Base-by-base conservation (phyloP, 2,888 invertebrate genomes). In the Leucozona laternaria region DNA sequence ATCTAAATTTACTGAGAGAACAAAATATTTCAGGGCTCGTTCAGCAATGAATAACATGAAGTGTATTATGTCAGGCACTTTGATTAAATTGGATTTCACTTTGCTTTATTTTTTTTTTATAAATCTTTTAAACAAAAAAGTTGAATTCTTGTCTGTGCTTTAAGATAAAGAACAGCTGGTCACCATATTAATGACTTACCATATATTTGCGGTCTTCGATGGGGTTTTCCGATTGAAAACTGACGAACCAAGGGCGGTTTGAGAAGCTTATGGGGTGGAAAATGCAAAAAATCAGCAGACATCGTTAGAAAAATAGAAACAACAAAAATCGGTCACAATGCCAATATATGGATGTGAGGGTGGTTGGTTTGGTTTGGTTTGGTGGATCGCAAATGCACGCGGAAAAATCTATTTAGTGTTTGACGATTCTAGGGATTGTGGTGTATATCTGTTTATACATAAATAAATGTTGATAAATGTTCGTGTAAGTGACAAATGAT, bases 261-360 rank as follows among this genome's bases (percentile, higher is more conserved):
- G 60, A 45, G 55, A 45, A 58, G 73, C 48, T 68, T 50, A 60
- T 60, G 55, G 71, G 80, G 76, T 76, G 66, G 43, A 34, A 79
- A 66, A 66, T 68, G 50, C 43, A 22, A 82, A 82, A 72, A 84
- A 71, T 83, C 70, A 70, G 70, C 79, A 79, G 43, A 73, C 66
- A 53, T 8, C 58, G 55, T 13, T 60, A 3, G 40, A 10, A 82
- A 82, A 55, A 8, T n/a, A 15, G 22, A 60, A 45, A 2, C 11
- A 15, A 50, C 57, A 8, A 31, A 22, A 68, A 62, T 68, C 48
- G 62, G 68, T 83, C 58, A 75, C 45, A 57, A 58, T 75, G 60
- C 60, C 75, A 66, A 25, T 70, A 43, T n/a, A 6, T 2, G 20
- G 8, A n/a, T 37, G n/a, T 43, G 20, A 25, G 62, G 25, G 40